Base-by-base conservation (phyloP, 2,888 invertebrate species). In the Lasioglossum villosulum region DNA sequence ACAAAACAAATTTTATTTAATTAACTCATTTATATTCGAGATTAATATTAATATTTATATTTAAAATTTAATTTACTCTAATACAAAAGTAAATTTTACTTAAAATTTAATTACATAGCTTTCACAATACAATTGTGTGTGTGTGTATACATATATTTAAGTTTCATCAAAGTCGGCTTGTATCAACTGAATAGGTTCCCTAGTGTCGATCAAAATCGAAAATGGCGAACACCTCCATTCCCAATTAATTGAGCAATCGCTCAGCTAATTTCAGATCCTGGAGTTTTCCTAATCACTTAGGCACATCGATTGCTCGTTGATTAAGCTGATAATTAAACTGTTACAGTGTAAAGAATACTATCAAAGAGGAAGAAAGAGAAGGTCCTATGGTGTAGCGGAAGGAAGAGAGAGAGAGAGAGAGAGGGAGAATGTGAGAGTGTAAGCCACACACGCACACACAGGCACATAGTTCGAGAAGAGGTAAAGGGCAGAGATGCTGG, bases 401-500 rank as follows among this genome's bases (percentile, higher is more conserved):
- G 59, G n/a, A 12, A 27, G 56, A 27, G 56, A 4, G n/a, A 19
- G 59, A 4, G 37, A 27, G 34, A 37, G 23, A 34, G 34, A 34
- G 23, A 56, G 45, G 16, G 23, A 37, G 6, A 12, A 14, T 5
- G 16, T 16, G 4, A 45, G 14, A 45, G n/a, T n/a, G n/a, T n/a
- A n/a, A n/a, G n/a, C n/a, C 42, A 42, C 42, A 42, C 42, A 45
- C 16, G 16, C 45, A 45, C 16, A 45, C 45, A 45, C 5, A 48
- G n/a, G n/a, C 5, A 48, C 23, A 23, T 10, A 23, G 66, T 39
- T 0, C 2, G 8, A 16, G 52, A 66, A 42, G 63, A 63, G 63
- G 39, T 56, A 70, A 78, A 45, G 52, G 37, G 45, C 14, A 59
- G n/a, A 66, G 91, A 91, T 92, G 91, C 92, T 91, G 92, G 93